Percentiles rank a stretch among this genome's conserved stretches.
Conservation (phyloP, 2,113 vertebrate genomes). For the Gavialis gangeticus region DNA sequence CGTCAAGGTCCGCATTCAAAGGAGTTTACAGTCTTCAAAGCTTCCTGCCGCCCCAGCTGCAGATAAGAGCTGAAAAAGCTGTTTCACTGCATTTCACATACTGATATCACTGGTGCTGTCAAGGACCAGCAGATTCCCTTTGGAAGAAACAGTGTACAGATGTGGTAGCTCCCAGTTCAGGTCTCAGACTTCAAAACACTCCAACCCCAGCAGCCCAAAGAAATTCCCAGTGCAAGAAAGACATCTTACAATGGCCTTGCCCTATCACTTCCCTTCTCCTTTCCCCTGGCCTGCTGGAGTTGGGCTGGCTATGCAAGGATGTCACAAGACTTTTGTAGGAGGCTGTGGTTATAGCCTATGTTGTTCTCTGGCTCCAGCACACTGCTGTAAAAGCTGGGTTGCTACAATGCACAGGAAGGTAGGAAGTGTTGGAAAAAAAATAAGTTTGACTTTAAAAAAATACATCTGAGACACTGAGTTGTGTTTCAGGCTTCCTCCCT, state of each 20-base stretch:
- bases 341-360: not conserved
- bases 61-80: not conserved
- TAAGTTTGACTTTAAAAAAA: constrained; percentile 42
- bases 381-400: constrained; percentile 32
- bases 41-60: not conserved
- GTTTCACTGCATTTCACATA: not conserved
- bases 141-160: not conserved
- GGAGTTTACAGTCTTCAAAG: not conserved
- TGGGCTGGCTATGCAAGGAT: constrained; percentile 10
- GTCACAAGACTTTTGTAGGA: not conserved
- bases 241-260: constrained; percentile 30
- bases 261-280: not conserved
- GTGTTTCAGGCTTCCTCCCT: constrained; percentile 36
- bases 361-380: constrained; percentile 49
- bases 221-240: not conserved
- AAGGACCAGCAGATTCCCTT: constrained; percentile 19
- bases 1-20: not conserved
- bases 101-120: not conserved
- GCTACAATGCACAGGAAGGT: constrained; percentile 21
- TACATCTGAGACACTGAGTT: constrained; percentile 37
- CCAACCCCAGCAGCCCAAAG: not conserved
- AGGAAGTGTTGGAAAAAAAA: not conserved
- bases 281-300: constrained; percentile 7
- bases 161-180: not conserved
- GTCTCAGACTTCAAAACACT: too few species aligned